These are phyloP conservation scores for Anas acuta DNA, from an alignment of 2,797 vertebrate genomes.

Conservation along the genomic window DNA sequence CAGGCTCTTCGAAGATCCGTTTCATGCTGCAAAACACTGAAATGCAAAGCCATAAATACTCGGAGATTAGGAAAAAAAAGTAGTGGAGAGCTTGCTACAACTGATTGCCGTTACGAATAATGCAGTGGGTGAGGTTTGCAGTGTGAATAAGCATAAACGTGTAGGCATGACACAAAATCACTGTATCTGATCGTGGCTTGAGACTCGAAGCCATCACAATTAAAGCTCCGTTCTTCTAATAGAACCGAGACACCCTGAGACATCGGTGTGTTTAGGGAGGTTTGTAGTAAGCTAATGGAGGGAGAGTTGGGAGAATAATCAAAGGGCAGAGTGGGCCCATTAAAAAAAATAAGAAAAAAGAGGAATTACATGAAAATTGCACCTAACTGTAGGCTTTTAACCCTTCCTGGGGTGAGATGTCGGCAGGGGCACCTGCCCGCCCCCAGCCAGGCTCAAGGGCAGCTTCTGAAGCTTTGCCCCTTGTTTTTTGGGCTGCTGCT, in stretches of 20 bases:
- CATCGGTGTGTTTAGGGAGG: not conserved
- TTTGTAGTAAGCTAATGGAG: not conserved
- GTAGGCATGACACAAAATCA: slow-evolving; percentile 26
- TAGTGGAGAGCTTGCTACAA: not conserved
- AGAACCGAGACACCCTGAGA: not conserved
- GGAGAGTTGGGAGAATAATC: not conserved
- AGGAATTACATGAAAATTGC: not conserved
- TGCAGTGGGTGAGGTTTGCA: not conserved
- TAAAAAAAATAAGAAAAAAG: not conserved
- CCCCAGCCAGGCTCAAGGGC: not conserved
- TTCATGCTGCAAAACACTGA: not conserved
- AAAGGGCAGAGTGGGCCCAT: not conserved
- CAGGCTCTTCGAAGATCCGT: not conserved
- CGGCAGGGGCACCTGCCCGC: not conserved
- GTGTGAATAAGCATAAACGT: not conserved
- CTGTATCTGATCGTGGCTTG: not conserved
- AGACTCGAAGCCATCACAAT: not conserved
- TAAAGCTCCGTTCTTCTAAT: not conserved
- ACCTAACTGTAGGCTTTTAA: not conserved
- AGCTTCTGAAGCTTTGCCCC: not conserved
- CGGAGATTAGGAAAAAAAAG: not conserved
- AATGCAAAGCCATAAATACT: not conserved
- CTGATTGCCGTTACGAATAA: not conserved
- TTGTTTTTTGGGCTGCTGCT: not conserved
- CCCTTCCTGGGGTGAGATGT: not conserved